These are phyloP conservation scores for Carlito syrichta DNA, from an alignment of 2,113 vertebrate genomes.

Conservation along the genomic window DNA sequence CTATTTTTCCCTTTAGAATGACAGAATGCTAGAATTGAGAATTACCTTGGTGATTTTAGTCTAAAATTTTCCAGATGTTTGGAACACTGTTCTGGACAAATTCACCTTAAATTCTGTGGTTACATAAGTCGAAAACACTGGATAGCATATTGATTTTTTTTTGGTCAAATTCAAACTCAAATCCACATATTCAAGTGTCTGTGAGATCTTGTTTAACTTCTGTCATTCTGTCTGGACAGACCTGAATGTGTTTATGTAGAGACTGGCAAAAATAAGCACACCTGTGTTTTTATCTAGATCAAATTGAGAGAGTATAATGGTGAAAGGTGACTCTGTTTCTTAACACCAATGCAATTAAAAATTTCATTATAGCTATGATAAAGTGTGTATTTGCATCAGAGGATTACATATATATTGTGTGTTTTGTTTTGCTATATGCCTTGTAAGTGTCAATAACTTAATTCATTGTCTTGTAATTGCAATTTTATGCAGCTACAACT, in stretches of 20 bases:
- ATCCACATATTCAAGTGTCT: background rate
- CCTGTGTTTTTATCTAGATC: background rate
- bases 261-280: background rate
- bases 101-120: background rate
- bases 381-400: background rate
- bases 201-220: background rate
- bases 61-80: background rate
- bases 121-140: background rate
- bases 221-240: background rate
- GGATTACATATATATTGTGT: background rate
- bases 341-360: background rate
- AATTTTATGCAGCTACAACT: conserved; percentile 33
- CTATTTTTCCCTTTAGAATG: background rate
- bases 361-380: background rate
- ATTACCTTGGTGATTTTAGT: background rate
- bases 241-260: background rate
- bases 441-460: background rate
- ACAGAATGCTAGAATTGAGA: background rate
- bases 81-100: background rate
- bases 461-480: background rate
- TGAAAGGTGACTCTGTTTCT: background rate
- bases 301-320: background rate
- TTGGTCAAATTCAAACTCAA: background rate
- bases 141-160: background rate
- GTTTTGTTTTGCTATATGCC: background rate